Base-by-base conservation (phyloP, 2,113 vertebrate genomes). In the Carlito syrichta region DNA sequence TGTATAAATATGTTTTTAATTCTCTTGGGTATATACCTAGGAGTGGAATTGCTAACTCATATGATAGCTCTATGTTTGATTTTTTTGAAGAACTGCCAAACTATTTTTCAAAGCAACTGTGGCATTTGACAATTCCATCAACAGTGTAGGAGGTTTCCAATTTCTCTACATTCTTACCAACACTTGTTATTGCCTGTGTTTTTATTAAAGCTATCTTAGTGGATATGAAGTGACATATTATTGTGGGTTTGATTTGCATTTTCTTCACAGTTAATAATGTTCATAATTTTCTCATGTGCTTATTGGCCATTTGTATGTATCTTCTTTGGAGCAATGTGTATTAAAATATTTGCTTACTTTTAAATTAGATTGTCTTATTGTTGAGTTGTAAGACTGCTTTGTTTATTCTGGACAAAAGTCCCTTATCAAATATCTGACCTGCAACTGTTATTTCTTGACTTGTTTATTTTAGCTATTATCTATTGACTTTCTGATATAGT, bases 41-140 rank as follows among this genome's bases (percentile, higher is more conserved):
- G 12, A 90, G 16, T 77, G 45, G 68, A 96, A 83, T 78, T 81
- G 22, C 11, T 81, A 38, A 86, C 35, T 45, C 63, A 23, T 69
- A 16, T 85, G 62, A 54, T 73, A 88, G 91, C 13, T 74, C 56
- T 89, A 54, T 52, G 3, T 83, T 86, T 83, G 69, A 69, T 23
- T 78, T 96, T n/a, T 96, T 84, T 88, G 50, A 96, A 43, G 14
- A 96, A 71, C 78, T 91, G 40, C 60, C 30, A 83, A 82, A 82
- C 32, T 89, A 32, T 74, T 92, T 97, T 91, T 52, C 43, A 77
- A 92, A 95, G 79, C 30, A 86, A 71, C 66, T 73, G n/a, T 88
- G 73, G 20, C 32, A 87, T 45, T 82, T 96, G 52, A 89, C 35
- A 94, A 45, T 77, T 8, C 16, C 14, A 96, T 4, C 16, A 88